phyloP scores from a whole-genome alignment of 2,888 invertebrate species.

The Drosophila algonquin region DNA sequence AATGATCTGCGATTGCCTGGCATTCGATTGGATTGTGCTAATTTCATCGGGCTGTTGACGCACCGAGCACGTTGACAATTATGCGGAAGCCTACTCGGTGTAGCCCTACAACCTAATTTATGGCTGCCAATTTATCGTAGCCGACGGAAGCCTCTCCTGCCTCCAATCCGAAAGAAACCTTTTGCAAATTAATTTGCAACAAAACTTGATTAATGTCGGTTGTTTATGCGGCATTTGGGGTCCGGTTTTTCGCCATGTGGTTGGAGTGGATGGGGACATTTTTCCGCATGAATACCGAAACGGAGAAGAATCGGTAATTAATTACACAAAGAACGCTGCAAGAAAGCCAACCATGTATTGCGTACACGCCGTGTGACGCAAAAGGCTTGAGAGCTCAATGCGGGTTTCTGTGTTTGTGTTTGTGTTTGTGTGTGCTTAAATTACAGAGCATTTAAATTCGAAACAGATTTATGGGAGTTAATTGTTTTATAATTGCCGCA shows the following conservation, averaged over 20 bases:
- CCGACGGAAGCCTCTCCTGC: neutral
- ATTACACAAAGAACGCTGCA: constrained; percentile 37
- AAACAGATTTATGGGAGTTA: constrained; percentile 45
- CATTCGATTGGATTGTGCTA: constrained; percentile 49
- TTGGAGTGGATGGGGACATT: neutral
- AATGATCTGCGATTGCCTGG: constrained; percentile 53
- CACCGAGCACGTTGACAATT: constrained; percentile 42
- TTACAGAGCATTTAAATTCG: constrained; percentile 27
- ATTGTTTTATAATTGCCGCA: constrained; percentile 44
- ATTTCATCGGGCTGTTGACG: constrained; percentile 44
- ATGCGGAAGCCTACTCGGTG: constrained; percentile 17
- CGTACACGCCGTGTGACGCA: constrained; percentile 33
- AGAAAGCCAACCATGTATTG: constrained; percentile 15
- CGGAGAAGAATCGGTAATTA: constrained; percentile 45
- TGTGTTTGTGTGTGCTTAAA: constrained; percentile 12
- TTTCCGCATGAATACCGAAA: constrained; percentile 32
- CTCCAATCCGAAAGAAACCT: constrained; percentile 26
- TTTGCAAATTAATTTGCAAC: constrained; percentile 55
- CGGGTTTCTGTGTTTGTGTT: constrained; percentile 2
- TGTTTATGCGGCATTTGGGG: constrained; percentile 40
- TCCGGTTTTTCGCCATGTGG: constrained; percentile 1
- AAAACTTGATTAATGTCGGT: constrained; percentile 51
- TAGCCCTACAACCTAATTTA: constrained; percentile 35
- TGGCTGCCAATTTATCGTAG: constrained; percentile 47
- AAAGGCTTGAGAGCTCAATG: constrained; percentile 16